phyloP scores from a whole-genome alignment of 2,888 invertebrate genomes.

The Chymomyza amoena region DNA sequence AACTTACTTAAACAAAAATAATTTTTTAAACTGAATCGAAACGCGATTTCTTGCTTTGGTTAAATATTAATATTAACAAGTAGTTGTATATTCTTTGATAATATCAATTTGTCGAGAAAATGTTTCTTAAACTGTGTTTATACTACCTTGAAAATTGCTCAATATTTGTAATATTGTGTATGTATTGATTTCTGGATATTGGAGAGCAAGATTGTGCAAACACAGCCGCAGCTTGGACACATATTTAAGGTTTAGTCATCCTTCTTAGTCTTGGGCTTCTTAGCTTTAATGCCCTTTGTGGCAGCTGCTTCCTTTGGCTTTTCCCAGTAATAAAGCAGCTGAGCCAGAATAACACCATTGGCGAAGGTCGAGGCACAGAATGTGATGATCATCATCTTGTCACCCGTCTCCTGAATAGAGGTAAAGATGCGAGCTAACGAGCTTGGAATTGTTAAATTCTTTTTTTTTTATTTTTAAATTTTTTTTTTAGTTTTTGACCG shows the following conservation, averaged over 20 bases:
- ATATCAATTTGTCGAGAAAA: slow-evolving; percentile 54
- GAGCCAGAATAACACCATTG: slow-evolving; percentile 90
- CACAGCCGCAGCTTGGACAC: neutral
- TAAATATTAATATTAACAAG: too few species aligned
- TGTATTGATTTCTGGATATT: neutral
- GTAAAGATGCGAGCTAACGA: slow-evolving; percentile 97
- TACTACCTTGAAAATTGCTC: slow-evolving; percentile 12
- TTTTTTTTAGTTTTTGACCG: too few species aligned
- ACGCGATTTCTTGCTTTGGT: too few species aligned
- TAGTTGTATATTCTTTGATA: too few species aligned
- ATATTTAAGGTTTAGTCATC: slow-evolving; percentile 52
- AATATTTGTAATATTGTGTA: too few species aligned
- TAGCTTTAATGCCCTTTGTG: slow-evolving; percentile 35
- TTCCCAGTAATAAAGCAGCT: slow-evolving; percentile 93
- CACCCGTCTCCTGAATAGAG: slow-evolving; percentile 98
- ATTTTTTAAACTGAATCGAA: too few species aligned
- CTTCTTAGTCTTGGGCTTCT: slow-evolving; percentile 73
- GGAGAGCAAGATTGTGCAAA: neutral
- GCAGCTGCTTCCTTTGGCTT: slow-evolving; percentile 43
- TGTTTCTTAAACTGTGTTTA: slow-evolving; percentile 13
- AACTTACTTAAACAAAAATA: too few species aligned
- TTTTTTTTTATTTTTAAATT: too few species aligned
- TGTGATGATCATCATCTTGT: slow-evolving; percentile 89
- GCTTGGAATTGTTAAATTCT: too few species aligned
- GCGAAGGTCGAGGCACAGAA: slow-evolving; percentile 87